Evolutionary conservation across 2,797 vertebrate genomes (phyloP), one percentile per base, ranked within the genome.

Genomic region (Anguilla pacifica): DNA sequence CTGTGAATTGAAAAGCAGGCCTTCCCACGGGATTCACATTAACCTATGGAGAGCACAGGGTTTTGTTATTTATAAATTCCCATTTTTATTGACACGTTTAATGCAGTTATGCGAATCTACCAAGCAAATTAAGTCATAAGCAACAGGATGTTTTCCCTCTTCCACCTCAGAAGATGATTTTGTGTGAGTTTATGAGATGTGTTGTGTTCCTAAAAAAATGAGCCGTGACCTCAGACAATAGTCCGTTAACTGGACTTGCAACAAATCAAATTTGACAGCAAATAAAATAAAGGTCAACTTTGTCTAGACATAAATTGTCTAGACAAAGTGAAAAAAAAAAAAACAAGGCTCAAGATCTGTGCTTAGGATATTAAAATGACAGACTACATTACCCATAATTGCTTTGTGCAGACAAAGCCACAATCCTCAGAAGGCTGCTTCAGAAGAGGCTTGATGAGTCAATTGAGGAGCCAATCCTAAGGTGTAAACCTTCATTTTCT

Each of bases 381-480:
- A 49, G 43, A 82, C 46, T 9, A 31, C 43, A 82, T 82, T 82
- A 82, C 43, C 79, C 79, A 82, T 51, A 51, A 49, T 82, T n/a
- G 19, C 43, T 39, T 74, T 74, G 72, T 74, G 74, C 15, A 43
- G 74, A 74, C 35, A 39, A 17, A 74, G 35, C 74, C 35, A 6
- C 35, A 7, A 15, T 46, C 15, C 74, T 79, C 4, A 10, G 35
- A 79, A 19, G 74, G 74, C 74, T 46, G 39, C 74, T 79, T 79
- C 17, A 17, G 31, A 46, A 43, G 35, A 43, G 35, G 31, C 70
- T 31, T 35, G 70, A 6, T 6, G 74, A 79, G 35, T 19, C 35
- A 19, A 7, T 6, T 19, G 39, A 39, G 74, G 39, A 43, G 39
- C 35, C 39, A 79, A 9, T 82, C 43, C 79, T 82, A 49, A 51